Evolutionary conservation across 2,113 vertebrate genomes (phyloP).

Genomic region (Pampusana beccarii): DNA sequence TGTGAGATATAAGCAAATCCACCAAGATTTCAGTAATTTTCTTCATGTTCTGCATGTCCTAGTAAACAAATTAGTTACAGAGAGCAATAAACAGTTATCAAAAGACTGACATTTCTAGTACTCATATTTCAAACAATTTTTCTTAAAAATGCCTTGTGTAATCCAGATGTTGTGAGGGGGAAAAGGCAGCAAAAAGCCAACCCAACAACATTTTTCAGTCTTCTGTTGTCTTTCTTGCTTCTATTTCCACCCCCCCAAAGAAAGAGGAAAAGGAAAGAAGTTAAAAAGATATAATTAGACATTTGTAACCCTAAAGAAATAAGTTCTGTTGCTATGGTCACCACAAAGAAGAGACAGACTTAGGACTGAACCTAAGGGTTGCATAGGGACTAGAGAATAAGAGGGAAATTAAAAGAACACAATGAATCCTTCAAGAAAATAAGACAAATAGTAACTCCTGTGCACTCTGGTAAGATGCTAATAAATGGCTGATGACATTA

Average conservation of each 20-base stretch:
- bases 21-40: neutral
- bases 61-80: neutral
- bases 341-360: neutral
- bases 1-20: neutral
- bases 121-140: neutral
- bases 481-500: neutral
- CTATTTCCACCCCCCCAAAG: neutral
- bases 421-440: neutral
- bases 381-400: neutral
- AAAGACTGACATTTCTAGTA: neutral
- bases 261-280: neutral
- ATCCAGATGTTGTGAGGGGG: neutral
- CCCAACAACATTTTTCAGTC: neutral
- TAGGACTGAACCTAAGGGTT: neutral
- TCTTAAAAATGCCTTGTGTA: neutral
- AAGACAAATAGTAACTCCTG: neutral
- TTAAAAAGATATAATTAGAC: neutral
- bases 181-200: neutral
- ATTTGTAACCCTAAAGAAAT: neutral
- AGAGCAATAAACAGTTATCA: neutral
- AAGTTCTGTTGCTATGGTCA: neutral
- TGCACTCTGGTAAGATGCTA: neutral
- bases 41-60: neutral
- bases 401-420: neutral
- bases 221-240: neutral